phyloP scores from a whole-genome alignment of 2,888 invertebrate genomes.

The Metallyticus violacea region DNA sequence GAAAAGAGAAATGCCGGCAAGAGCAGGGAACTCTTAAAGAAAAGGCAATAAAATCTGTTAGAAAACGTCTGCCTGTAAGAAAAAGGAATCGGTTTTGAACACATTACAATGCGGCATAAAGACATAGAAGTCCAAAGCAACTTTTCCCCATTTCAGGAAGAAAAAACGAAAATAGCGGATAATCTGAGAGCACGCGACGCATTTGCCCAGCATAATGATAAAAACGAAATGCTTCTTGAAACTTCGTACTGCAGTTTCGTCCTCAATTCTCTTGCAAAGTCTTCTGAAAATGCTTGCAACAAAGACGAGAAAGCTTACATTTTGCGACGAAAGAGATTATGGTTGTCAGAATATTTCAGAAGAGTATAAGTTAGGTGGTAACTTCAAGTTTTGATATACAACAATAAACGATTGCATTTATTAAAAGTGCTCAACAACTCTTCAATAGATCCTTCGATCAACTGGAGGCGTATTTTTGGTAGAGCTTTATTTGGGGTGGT shows the following conservation, averaged over 20 bases:
- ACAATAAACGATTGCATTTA: no score
- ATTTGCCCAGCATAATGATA: neutral
- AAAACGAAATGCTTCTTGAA: neutral
- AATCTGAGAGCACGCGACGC: neutral
- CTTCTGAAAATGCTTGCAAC: neutral
- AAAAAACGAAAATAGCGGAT: neutral
- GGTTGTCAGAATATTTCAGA: no score
- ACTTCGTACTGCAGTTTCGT: neutral
- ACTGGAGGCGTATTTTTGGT: no score
- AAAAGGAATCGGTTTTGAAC: neutral
- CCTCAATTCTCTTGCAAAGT: neutral
- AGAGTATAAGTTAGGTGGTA: no score
- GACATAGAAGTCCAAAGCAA: neutral
- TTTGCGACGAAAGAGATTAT: no score
- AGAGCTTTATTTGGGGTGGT: no score
- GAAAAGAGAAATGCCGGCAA: neutral
- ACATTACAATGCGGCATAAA: neutral
- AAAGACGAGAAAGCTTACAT: neutral
- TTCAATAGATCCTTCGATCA: no score
- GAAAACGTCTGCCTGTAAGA: neutral
- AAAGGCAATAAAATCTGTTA: neutral
- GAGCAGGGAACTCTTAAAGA: neutral
- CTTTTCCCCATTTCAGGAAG: neutral
- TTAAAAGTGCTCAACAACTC: no score
- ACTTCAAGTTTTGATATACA: no score